Conservation (phyloP, 2,113 vertebrate genomes). For the Callionymus lyra region DNA sequence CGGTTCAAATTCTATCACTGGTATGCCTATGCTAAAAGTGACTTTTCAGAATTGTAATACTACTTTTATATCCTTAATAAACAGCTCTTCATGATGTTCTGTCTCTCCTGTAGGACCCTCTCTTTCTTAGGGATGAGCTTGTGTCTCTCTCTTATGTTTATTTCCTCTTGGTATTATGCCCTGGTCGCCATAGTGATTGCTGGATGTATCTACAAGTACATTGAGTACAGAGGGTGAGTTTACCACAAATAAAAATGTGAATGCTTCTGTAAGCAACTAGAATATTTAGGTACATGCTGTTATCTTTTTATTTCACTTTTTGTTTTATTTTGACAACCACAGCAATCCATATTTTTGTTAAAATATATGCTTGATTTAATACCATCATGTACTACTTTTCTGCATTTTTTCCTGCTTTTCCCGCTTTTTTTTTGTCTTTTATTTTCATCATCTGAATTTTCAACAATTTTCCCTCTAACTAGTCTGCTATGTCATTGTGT, state of each 20-base stretch:
- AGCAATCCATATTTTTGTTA: too few species aligned
- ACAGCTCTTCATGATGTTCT: not conserved
- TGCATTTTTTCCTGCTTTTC: too few species aligned
- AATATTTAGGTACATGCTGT: too few species aligned
- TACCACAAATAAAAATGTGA: not conserved
- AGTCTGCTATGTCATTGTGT: too few species aligned
- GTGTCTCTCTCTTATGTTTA: slow-evolving; percentile 91
- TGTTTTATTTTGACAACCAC: not conserved
- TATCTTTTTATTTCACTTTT: too few species aligned
- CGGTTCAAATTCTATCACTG: slow-evolving; percentile 96
- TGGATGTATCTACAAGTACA: slow-evolving; percentile 95
- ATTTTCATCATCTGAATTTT: too few species aligned
- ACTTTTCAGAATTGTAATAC: too few species aligned
- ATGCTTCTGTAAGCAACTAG: not conserved
- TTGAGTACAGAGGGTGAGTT: slow-evolving; percentile 93
- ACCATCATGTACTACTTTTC: too few species aligned
- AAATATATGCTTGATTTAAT: too few species aligned
- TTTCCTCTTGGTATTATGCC: slow-evolving; percentile 93
- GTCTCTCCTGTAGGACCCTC: slow-evolving; percentile 70
- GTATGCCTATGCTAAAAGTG: slow-evolving; percentile 12
- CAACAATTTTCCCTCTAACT: too few species aligned
- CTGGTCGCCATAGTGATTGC: slow-evolving; percentile 84
- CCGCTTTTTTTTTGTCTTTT: too few species aligned
- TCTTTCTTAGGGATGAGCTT: slow-evolving; percentile 96
- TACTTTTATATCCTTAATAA: not conserved